Percentiles rank a stretch among this genome's conserved stretches.
These are phyloP conservation scores for Dasyprocta punctata DNA, from an alignment of 2,113 vertebrate species.

Conservation along the genomic window DNA sequence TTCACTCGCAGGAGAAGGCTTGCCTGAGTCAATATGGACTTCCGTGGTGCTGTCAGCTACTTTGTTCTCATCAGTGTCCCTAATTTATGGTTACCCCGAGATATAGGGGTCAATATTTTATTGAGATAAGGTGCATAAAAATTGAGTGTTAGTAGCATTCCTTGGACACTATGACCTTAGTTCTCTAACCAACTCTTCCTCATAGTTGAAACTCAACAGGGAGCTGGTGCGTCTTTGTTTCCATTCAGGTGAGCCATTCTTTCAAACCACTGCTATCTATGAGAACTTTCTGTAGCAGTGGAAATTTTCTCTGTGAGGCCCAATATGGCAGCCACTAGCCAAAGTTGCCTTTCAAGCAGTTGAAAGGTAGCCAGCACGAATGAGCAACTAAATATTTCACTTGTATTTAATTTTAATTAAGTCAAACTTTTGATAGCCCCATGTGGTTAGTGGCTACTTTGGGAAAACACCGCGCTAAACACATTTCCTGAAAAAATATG, in stretches of 20 bases:
- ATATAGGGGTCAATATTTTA: not conserved
- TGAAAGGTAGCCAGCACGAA: not conserved
- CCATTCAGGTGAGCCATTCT: not conserved
- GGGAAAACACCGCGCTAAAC: not conserved
- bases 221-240: not conserved
- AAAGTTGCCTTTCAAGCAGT: not conserved
- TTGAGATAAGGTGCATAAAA: not conserved
- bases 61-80: conserved; percentile 10
- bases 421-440: not conserved
- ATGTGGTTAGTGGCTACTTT: not conserved
- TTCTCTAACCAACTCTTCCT: not conserved
- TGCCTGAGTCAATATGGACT: not conserved
- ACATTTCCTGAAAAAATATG: not conserved
- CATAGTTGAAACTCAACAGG: not conserved
- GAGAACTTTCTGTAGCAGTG: not conserved
- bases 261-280: not conserved
- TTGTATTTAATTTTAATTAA: conserved; percentile 10
- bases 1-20: not conserved
- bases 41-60: not conserved
- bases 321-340: not conserved
- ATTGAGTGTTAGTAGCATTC: not conserved
- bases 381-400: conserved; percentile 29
- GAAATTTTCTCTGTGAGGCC: not conserved
- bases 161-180: not conserved
- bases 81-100: not conserved